Base-by-base conservation (phyloP, 2,888 invertebrate species). In the Drosophila merina region DNA sequence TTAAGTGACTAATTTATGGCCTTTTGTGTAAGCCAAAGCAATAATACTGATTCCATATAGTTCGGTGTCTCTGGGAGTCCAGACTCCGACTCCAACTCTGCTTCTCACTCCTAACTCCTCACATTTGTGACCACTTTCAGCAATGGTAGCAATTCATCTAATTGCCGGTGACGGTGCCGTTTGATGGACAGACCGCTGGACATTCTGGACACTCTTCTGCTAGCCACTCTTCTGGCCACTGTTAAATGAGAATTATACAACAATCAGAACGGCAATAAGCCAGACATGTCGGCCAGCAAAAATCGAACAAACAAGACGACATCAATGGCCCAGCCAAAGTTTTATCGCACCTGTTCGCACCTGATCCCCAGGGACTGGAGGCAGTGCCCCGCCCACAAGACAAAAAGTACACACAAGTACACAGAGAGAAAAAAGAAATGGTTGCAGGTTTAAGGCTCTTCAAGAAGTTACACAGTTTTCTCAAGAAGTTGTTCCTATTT, bases 1-100 rank as follows among this genome's bases (percentile, higher is more conserved):
- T 86, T 83, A 80, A 84, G 76, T 88, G 88, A 88, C 88, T 88
- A 84, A 84, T 84, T 84, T 84, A 88, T 88, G 78, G 86, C 84
- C 84, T 80, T 88, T 88, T 84, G 86, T 88, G 88, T 78, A 55
- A 70, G 70, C 70, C 70, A 70, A 72, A 70, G 73, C 40, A 70
- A 70, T 70, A 70, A 72, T 72, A 72, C 55, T 72, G 64, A 70
- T 72, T 56, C 72, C 54, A 72, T 67, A 60, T 68, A 77, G 30
- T 52, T 55, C 44, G 38, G 20, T 47, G 59, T 20, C 20, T 14
- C 54, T 26, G n/a, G 9, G 8, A 36, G 44, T n/a, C 44, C 25
- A 12, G 25, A 36, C 36, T 36, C 12, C n/a, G 12, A n/a, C 36
- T 36, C n/a, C 36, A 4, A 10, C 10, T 9, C 2, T 10, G 9